A percentile compares a stretch with the other conserved stretches of the same genome.
phyloP scores from a whole-genome alignment of 2,797 vertebrate species.

The Sciaenops ocellatus region DNA sequence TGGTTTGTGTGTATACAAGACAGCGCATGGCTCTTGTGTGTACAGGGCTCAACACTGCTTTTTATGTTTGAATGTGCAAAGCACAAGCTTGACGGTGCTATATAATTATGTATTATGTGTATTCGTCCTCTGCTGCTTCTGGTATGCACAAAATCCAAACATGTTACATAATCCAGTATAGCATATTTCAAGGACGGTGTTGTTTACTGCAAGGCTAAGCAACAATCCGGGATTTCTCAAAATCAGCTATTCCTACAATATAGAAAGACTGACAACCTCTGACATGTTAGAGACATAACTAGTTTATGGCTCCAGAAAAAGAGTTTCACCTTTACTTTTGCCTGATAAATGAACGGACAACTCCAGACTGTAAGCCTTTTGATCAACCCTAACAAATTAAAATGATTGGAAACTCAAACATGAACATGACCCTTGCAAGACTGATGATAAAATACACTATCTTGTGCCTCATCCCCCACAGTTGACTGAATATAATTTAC shows the following conservation, averaged over 20 bases:
- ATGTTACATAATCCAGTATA: conserved; percentile 42
- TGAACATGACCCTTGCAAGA: background rate
- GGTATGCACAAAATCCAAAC: conserved; percentile 14
- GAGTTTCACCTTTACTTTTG: background rate
- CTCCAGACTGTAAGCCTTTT: background rate
- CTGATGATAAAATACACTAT: background rate
- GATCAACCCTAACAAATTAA: background rate
- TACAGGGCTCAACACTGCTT: background rate
- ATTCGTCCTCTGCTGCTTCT: conserved; percentile 6
- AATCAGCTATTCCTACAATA: conserved; percentile 41
- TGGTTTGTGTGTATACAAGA: conserved; percentile 17
- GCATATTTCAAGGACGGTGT: conserved; percentile 44
- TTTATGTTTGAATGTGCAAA: conserved; percentile 25
- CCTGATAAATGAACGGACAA: background rate
- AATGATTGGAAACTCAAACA: background rate
- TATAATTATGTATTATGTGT: background rate
- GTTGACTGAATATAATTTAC: background rate
- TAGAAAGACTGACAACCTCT: conserved; percentile 35
- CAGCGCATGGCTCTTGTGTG: background rate
- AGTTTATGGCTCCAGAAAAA: background rate
- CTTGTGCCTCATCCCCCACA: background rate
- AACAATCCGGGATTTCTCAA: conserved; percentile 50
- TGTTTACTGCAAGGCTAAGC: conserved; percentile 37
- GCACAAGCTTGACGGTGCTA: background rate
- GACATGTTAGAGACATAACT: background rate